Percentiles rank a stretch among this genome's conserved stretches.
phyloP scores from a whole-genome alignment of 2,888 invertebrate species.

The Anoplius nigerrimus region DNA sequence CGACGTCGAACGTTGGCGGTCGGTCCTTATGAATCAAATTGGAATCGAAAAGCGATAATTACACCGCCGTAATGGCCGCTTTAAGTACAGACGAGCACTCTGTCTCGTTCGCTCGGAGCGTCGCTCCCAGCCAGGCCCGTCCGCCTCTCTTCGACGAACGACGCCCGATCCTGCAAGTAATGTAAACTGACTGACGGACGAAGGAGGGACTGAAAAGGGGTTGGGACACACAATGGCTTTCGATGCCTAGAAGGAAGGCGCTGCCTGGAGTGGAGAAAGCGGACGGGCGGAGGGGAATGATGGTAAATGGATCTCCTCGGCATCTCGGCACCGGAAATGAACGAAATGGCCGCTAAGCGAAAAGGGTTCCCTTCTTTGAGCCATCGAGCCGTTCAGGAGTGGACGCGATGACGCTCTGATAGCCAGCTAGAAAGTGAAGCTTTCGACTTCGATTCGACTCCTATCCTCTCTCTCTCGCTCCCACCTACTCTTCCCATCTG shows the following conservation, averaged over 20 bases:
- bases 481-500: slow-evolving; percentile 12
- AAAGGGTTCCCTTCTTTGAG: slow-evolving; percentile 70
- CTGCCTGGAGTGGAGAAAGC: slow-evolving; percentile 49
- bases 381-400: slow-evolving; percentile 53
- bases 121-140: neutral
- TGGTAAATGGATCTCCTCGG: slow-evolving; percentile 71
- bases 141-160: slow-evolving; percentile 11
- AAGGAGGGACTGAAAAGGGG: slow-evolving; percentile 48
- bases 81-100: slow-evolving; percentile 60
- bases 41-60: slow-evolving; percentile 71
- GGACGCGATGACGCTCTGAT: slow-evolving; percentile 46
- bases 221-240: slow-evolving; percentile 63
- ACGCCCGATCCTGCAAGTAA: slow-evolving; percentile 55
- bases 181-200: slow-evolving; percentile 68
- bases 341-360: slow-evolving; percentile 73
- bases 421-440: slow-evolving; percentile 9
- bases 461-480: slow-evolving; percentile 22
- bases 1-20: slow-evolving; percentile 11
- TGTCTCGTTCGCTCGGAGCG: slow-evolving; percentile 27
- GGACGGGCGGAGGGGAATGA: slow-evolving; percentile 35
- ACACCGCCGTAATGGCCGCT: slow-evolving; percentile 65
- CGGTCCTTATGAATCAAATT: slow-evolving; percentile 63
- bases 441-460: slow-evolving; percentile 35
- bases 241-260: slow-evolving; percentile 61
- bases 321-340: slow-evolving; percentile 70